Percentiles rank a stretch among this genome's conserved stretches.
phyloP scores from a whole-genome alignment of 2,888 invertebrate genomes.

The Drosophila algonquin region DNA sequence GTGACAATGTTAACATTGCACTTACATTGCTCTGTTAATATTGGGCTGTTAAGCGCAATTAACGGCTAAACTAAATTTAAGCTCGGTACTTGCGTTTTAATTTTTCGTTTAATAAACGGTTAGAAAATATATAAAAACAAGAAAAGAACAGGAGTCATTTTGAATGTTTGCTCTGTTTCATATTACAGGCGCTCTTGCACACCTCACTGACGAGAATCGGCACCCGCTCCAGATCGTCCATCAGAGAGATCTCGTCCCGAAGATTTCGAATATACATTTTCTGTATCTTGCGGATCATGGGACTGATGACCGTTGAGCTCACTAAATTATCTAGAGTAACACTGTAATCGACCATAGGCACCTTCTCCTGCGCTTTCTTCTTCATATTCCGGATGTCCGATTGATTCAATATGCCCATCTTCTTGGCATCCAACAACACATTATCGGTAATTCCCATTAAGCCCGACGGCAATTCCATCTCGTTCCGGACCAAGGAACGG shows the following conservation, averaged over 20 bases:
- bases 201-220: slow-evolving; percentile 69
- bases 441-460: slow-evolving; percentile 40
- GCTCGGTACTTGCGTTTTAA: no score
- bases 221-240: slow-evolving; percentile 76
- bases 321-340: slow-evolving; percentile 66
- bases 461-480: slow-evolving; percentile 63
- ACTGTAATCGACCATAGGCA: not conserved
- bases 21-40: no score
- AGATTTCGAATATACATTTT: slow-evolving; percentile 72
- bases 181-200: slow-evolving; percentile 43
- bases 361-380: not conserved
- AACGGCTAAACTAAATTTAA: no score
- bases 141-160: not conserved
- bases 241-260: slow-evolving; percentile 73
- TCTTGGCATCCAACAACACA: not conserved
- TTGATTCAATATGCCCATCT: not conserved
- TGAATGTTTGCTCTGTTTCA: slow-evolving; percentile 2
- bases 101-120: not conserved
- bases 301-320: slow-evolving; percentile 72
- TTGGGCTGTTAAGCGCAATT: no score
- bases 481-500: slow-evolving; percentile 58
- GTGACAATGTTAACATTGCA: no score
- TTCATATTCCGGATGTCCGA: no score
- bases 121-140: slow-evolving; percentile 17
- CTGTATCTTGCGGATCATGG: slow-evolving; percentile 76